Conservation (phyloP, 2,797 vertebrate species). For the Spea hammondii region DNA sequence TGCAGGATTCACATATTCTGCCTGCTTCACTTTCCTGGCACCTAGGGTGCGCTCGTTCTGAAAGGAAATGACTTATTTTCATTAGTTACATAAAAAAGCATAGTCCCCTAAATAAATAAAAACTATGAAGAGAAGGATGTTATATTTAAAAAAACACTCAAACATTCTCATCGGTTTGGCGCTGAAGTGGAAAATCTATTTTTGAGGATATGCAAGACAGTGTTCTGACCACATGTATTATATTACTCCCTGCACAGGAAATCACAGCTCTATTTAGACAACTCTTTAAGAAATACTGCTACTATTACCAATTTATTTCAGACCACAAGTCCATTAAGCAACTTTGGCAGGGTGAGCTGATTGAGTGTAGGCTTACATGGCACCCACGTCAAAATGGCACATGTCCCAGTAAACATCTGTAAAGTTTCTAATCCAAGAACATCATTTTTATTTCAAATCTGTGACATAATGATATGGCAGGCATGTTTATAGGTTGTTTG, state of each 20-base stretch:
- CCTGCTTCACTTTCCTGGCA: too few species aligned
- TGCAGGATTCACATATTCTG: too few species aligned
- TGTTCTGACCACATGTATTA: neutral
- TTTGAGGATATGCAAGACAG: neutral
- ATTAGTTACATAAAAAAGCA: too few species aligned
- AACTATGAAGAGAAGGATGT: neutral
- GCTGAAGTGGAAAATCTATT: neutral
- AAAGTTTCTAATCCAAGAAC: neutral
- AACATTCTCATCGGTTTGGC: neutral
- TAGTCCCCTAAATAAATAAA: too few species aligned
- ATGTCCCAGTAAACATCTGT: conserved; percentile 2
- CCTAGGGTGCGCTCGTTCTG: too few species aligned
- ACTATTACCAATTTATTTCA: conserved; percentile 27
- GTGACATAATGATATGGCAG: too few species aligned
- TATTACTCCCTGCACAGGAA: conserved; percentile 22
- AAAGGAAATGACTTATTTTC: too few species aligned
- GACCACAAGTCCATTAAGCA: conserved; percentile 42
- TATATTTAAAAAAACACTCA: neutral
- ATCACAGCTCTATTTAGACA: conserved; percentile 24
- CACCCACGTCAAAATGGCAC: conserved; percentile 19
- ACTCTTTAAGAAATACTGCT: conserved; percentile 16
- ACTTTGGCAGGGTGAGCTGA: conserved; percentile 24
- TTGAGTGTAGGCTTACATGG: conserved; percentile 33
- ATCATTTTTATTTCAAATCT: too few species aligned
- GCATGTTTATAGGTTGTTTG: too few species aligned